Conservation (phyloP, 2,888 invertebrate species). For the Mythimna ferrago region DNA sequence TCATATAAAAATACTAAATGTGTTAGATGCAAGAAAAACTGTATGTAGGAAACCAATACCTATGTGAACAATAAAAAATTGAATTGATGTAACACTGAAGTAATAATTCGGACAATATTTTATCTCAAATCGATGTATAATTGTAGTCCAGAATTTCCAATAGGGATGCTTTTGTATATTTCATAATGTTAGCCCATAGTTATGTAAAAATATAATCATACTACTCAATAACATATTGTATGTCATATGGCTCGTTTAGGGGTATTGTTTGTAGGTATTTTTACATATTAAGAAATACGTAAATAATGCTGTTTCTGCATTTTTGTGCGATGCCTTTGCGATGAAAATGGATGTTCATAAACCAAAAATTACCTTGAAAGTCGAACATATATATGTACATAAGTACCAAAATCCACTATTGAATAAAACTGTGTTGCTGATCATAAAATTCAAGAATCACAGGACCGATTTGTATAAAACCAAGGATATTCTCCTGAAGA, state of each 20-base stretch:
- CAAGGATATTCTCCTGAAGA: no score
- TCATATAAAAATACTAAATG: background rate
- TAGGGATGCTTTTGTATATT: conserved; percentile 41
- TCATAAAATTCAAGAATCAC: no score
- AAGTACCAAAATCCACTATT: no score
- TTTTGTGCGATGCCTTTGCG: background rate
- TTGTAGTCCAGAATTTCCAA: conserved; percentile 21
- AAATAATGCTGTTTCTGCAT: background rate
- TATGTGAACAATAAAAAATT: conserved; percentile 41
- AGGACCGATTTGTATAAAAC: no score
- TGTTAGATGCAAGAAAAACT: conserved; percentile 32
- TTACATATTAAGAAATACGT: no score
- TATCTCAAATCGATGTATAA: conserved; percentile 36
- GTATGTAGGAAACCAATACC: conserved; percentile 14
- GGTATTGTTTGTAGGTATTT: conserved; percentile 1
- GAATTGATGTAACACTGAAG: conserved; percentile 15
- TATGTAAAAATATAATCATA: conserved; percentile 29
- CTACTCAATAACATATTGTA: conserved; percentile 38
- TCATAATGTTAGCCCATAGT: conserved; percentile 4
- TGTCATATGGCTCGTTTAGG: conserved; percentile 49
- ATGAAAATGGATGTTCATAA: background rate
- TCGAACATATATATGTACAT: no score
- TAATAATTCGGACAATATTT: conserved; percentile 22
- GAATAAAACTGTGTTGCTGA: no score
- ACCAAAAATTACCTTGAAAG: no score